phyloP scores from a whole-genome alignment of 2,113 vertebrate species.

The Buteo buteo region DNA sequence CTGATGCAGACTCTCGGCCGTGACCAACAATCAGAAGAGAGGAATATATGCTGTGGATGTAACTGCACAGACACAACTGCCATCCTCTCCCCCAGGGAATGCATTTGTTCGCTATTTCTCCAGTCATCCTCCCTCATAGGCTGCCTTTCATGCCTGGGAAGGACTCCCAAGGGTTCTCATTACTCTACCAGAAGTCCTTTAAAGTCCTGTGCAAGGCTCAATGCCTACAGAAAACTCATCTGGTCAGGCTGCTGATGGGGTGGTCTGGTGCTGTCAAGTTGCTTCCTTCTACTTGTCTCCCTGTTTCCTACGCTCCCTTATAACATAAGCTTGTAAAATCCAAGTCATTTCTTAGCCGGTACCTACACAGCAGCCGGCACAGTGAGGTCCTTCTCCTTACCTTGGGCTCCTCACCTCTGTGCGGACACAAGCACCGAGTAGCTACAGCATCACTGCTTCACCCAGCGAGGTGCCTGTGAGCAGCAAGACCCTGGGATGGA shows the following conservation, averaged over 20 bases:
- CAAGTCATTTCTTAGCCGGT: accelerated
- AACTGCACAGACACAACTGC: background rate
- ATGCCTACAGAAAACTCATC: background rate
- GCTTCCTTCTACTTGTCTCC: background rate
- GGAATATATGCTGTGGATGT: accelerated
- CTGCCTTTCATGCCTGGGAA: background rate
- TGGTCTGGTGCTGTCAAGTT: background rate
- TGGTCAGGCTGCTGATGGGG: too few relatives aligned
- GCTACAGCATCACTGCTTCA: background rate
- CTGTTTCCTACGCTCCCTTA: background rate
- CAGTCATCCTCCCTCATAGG: background rate
- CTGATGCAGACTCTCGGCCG: background rate
- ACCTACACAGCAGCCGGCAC: background rate
- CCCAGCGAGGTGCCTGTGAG: background rate
- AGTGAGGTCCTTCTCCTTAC: background rate
- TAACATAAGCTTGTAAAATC: background rate
- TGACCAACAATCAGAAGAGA: background rate
- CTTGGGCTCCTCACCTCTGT: too few relatives aligned
- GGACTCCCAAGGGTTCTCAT: background rate
- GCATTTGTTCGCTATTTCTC: background rate
- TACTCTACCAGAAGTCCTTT: background rate
- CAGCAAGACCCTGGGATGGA: background rate
- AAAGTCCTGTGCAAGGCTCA: background rate
- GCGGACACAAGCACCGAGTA: background rate
- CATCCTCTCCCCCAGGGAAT: background rate